Evolutionary conservation across 2,113 vertebrate genomes (phyloP).

Genomic region (Urocolius indicus): DNA sequence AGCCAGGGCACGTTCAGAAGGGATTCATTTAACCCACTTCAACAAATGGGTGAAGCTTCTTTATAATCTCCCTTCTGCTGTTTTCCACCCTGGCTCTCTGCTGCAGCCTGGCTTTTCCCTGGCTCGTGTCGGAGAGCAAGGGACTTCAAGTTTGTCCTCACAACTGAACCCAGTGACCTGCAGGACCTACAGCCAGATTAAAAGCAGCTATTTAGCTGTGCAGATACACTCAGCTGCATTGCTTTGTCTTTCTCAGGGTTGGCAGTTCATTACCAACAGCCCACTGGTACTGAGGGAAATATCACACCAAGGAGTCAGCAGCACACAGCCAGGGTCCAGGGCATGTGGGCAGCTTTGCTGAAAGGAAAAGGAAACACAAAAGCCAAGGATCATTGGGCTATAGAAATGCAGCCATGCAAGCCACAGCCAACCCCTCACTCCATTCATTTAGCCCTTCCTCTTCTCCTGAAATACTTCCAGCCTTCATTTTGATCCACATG

Average conservation of each 20-base stretch:
- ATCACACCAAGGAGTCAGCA: not conserved
- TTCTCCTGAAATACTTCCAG: not conserved
- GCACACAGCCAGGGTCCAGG: not conserved
- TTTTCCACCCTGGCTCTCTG: not conserved
- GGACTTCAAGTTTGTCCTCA: not conserved
- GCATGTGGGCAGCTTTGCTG: not conserved
- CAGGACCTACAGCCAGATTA: not conserved
- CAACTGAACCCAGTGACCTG: not conserved
- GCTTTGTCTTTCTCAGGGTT: not conserved
- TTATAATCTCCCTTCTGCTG: not conserved
- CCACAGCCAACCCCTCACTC: not conserved
- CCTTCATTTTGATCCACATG: not conserved
- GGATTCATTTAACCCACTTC: not conserved
- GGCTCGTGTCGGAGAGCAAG: not conserved
- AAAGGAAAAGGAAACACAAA: not conserved
- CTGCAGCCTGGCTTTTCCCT: not conserved
- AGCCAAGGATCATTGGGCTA: not conserved
- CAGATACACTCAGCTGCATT: not conserved
- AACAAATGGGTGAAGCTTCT: not conserved
- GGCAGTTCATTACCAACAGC: conserved; percentile 31
- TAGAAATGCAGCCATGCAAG: not conserved
- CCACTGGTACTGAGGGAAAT: not conserved
- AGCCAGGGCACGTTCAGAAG: not conserved
- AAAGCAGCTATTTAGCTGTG: not conserved
- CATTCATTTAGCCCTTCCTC: not conserved